Evolutionary conservation across 2,888 invertebrate genomes (phyloP), one percentile per base, ranked within the genome.

Genomic region (Byasa hedistus): DNA sequence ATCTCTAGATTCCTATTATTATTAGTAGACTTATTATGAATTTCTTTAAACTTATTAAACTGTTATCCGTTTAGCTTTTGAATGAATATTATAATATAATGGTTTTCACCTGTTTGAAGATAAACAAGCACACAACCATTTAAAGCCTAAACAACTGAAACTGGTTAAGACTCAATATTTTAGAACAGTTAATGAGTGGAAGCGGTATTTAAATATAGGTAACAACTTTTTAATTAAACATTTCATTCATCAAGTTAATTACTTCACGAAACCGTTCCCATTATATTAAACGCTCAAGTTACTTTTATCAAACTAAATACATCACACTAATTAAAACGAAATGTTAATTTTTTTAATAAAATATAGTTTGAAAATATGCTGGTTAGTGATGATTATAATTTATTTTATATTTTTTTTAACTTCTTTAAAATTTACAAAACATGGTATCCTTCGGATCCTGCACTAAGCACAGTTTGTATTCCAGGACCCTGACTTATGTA

Each of bases 221-320:
- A 51, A 21, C 51, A 60, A 51, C 60, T 60, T 51, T 60, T 59
- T 51, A 60, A 60, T 60, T 60, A 60, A 60, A 60, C 27, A 60
- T 60, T 60, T 60, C 24, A 51, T 27, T 51, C 21, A 51, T 60
- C 48, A 60, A 24, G 51, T 51, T 27, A 60, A 60, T 60, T 51
- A 60, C 51, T 48, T 48, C 48, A 48, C 60, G 60, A 60, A 60
- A 48, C 60, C 60, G 60, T 60, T 60, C 27, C 39, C 27, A 60
- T 51, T 60, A 27, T 60, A 51, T 51, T 60, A 27, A 60, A 60
- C 32, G 60, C 51, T 51, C 27, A 59, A 27, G 48, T 27, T 60
- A 51, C 60, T 60, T 60, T n/a, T 21, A 60, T 48, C 32, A 60
- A 27, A 60, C 51, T 60, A 44, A 60, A 60, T 51, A 60, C 51